Evolutionary conservation across 1,140 invertebrate species (phyloP), one percentile per base, ranked within the genome.

Genomic region (Drosophila ercepeae): DNA sequence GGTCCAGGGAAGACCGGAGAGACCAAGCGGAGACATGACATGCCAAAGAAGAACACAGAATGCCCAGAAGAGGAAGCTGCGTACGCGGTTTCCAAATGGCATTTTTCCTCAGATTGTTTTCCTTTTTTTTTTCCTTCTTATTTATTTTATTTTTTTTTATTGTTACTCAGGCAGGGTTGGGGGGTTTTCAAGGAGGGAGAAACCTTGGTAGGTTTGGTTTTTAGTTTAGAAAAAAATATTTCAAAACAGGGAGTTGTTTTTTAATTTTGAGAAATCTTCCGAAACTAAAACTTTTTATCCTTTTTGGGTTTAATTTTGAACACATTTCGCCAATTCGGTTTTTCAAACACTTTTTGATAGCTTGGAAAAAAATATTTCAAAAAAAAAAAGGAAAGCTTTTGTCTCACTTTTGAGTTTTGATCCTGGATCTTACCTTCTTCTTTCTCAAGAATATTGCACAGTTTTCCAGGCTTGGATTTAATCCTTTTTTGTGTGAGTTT

Each of bases 401-500:
- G 25, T 14, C 16, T 14, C 16, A 36, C 16, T 61, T 36, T 3
- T 1, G 4, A 9, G 8, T 18, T 29, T 14, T 18, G 11, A 8
- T 34, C 21, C 21, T 27, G 39, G 3, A 23, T 44, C 64, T 67
- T 67, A 67, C 64, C 64, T 67, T 67, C 21, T 49, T 32, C 19
- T 16, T 32, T 23, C 11, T 13, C 16, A 19, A n/a, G 16, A 41
- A 45, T 53, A 53, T 67, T 67, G 61, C 64, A 67, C 64, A 25
- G 25, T 44, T 51, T 65, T 27, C 25, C 16, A 52, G 36, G 46
- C 45, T 65, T 44, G 39, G 36, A 36, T 42, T 39, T 67, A 67
- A 67, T 67, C 64, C 64, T 67, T 53, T 53, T 21, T 18, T 27
- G 21, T 19, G 34, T 39, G 46, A 39, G 55, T 59, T 44, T 67